A percentile compares a stretch with the other conserved stretches of the same genome.
phyloP scores from a whole-genome alignment of 1,140 invertebrate genomes.

The Drosophila bifasciata region DNA sequence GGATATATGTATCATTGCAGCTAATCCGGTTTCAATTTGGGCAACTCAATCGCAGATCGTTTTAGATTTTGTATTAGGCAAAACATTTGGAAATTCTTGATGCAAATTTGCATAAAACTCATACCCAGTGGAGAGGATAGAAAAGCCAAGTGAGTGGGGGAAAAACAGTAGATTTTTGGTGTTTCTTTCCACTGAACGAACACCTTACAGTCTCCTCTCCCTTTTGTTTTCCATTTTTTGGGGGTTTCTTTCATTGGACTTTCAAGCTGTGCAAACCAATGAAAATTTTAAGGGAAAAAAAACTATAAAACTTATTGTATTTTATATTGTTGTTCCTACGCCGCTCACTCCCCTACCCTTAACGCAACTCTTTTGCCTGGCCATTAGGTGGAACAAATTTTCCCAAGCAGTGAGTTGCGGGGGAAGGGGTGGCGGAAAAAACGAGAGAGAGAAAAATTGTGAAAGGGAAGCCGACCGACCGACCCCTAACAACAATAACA shows the following conservation, averaged over 20 bases:
- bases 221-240: constrained; percentile 1
- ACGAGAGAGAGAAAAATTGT: constrained; percentile 3
- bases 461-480: background rate
- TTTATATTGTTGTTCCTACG: constrained; percentile 40
- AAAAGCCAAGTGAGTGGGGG: too few species aligned
- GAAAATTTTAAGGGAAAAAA: constrained; percentile 52
- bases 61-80: too few species aligned
- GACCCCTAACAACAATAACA: too few species aligned
- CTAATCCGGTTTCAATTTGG: too few species aligned
- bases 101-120: too few species aligned
- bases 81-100: too few species aligned
- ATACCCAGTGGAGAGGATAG: too few species aligned
- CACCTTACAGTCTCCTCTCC: background rate
- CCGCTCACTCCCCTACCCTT: background rate
- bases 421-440: background rate
- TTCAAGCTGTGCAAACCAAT: constrained; percentile 24
- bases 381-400: constrained; percentile 56
- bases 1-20: too few species aligned
- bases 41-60: too few species aligned
- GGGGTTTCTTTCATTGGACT: background rate
- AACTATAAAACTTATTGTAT: constrained; percentile 65
- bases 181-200: constrained; percentile 3
- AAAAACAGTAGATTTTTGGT: too few species aligned
- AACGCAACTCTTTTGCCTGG: background rate
- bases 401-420: background rate